Evolutionary conservation across 2,113 vertebrate genomes (phyloP).

Genomic region (Merops nubicus): DNA sequence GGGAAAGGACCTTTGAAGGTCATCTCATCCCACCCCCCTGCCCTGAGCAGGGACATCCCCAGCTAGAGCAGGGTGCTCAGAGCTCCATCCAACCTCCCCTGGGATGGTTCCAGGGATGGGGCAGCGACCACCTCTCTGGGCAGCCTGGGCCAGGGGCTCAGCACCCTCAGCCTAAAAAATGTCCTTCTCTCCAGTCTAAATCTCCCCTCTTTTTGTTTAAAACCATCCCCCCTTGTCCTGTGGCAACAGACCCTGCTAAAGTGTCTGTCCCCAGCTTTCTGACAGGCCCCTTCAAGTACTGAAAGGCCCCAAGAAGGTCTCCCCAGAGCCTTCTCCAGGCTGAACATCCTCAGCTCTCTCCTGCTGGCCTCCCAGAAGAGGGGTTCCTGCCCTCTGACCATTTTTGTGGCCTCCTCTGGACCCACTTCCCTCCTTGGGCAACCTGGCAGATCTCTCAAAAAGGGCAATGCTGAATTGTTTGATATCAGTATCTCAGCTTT

Average conservation of each 20-base stretch:
- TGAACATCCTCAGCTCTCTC: background rate
- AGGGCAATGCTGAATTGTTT: accelerated
- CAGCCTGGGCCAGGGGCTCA: no score
- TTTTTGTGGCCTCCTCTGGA: no score
- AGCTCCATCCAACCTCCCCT: background rate
- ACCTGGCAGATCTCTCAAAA: accelerated
- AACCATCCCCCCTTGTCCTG: background rate
- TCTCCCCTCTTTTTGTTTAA: background rate
- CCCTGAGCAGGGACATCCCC: background rate
- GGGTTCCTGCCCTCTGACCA: no score
- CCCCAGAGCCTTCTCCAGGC: background rate
- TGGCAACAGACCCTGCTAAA: background rate
- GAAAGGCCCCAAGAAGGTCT: background rate
- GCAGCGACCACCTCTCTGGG: no score
- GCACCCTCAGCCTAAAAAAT: no score
- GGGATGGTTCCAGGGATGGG: no score
- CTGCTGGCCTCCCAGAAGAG: background rate
- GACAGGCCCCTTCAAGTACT: background rate
- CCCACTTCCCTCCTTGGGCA: background rate
- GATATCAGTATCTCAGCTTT: accelerated
- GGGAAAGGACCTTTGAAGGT: background rate
- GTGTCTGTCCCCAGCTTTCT: background rate
- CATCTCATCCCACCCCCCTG: background rate
- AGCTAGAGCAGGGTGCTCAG: background rate
- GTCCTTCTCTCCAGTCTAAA: background rate